Percentiles rank a stretch among this genome's conserved stretches.
phyloP scores from a whole-genome alignment of 1,140 invertebrate species.

The Trachymyrmex cornetzi region DNA sequence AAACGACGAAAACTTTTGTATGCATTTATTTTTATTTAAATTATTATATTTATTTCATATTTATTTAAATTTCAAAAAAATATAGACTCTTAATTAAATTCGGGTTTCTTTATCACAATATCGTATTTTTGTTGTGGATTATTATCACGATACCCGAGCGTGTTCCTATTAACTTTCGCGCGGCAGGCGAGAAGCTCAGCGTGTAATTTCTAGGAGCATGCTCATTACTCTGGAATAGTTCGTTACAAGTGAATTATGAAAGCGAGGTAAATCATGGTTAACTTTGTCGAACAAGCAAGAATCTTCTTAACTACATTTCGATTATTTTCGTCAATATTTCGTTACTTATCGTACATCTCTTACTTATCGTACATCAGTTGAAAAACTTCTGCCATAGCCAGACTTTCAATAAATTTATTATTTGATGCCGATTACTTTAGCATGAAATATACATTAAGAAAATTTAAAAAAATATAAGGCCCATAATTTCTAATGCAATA shows the following conservation, averaged over 20 bases:
- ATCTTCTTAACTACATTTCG: conserved; percentile 14
- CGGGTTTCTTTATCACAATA: conserved; percentile 6
- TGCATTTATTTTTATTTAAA: not conserved
- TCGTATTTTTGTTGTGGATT: conserved; percentile 35
- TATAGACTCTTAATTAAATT: conserved; percentile 25
- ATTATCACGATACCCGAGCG: conserved; percentile 47
- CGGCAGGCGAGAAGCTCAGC: conserved; percentile 49
- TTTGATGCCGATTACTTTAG: not conserved
- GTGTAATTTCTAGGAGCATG: conserved; percentile 55
- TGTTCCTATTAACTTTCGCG: conserved; percentile 60
- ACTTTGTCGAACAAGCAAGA: conserved; percentile 17
- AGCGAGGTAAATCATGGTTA: conserved; percentile 29
- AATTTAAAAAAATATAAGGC: too few species aligned
- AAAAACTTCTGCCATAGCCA: not conserved
- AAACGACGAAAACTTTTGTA: not conserved
- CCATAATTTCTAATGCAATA: too few species aligned
- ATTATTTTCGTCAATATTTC: conserved; percentile 28
- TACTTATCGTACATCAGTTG: not conserved
- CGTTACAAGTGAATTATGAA: conserved; percentile 58
- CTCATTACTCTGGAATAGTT: conserved; percentile 53
- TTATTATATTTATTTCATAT: not conserved
- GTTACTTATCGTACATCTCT: not conserved
- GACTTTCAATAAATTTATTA: not conserved
- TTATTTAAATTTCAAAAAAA: not conserved
- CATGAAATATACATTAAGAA: not conserved